These are phyloP conservation scores for Dryoscopus gambensis DNA, from an alignment of 2,113 vertebrate genomes.

Conservation along the genomic window DNA sequence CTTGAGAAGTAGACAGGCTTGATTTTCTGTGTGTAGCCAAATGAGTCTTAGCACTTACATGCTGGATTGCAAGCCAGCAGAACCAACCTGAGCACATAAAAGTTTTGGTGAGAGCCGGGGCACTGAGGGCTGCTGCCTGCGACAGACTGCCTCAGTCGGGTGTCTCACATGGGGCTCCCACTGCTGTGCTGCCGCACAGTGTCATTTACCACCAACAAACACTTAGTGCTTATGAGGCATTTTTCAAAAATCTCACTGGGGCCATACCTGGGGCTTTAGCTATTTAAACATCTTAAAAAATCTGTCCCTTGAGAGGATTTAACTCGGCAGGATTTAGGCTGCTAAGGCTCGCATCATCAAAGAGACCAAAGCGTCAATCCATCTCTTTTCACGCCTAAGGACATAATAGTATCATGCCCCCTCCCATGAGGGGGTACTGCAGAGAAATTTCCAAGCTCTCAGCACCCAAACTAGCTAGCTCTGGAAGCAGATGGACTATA, in stretches of 20 bases:
- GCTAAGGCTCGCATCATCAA: conserved; percentile 14
- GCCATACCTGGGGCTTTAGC: conserved; percentile 18
- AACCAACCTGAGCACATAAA: background rate
- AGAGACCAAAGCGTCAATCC: conserved; percentile 34
- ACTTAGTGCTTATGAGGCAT: conserved; percentile 6
- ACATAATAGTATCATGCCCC: conserved; percentile 26
- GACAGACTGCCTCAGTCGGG: accelerated
- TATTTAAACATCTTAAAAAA: conserved; percentile 56
- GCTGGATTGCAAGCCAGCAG: background rate
- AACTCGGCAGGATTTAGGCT: conserved; percentile 27
- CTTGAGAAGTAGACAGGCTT: background rate
- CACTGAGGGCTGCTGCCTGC: background rate
- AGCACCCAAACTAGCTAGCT: conserved; percentile 57
- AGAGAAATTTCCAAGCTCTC: conserved; percentile 60
- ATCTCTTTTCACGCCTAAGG: conserved; percentile 32
- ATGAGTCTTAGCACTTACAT: background rate
- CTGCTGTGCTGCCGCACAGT: accelerated
- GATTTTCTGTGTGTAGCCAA: background rate
- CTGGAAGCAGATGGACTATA: conserved; percentile 66
- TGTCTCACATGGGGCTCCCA: background rate
- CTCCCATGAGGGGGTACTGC: conserved; percentile 22
- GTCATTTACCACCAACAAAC: conserved; percentile 22
- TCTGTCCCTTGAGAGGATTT: conserved; percentile 38
- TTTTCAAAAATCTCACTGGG: conserved; percentile 28
- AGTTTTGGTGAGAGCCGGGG: background rate